Evolutionary conservation across 2,797 vertebrate species (phyloP).

Genomic region (Rhynchotus rufescens): DNA sequence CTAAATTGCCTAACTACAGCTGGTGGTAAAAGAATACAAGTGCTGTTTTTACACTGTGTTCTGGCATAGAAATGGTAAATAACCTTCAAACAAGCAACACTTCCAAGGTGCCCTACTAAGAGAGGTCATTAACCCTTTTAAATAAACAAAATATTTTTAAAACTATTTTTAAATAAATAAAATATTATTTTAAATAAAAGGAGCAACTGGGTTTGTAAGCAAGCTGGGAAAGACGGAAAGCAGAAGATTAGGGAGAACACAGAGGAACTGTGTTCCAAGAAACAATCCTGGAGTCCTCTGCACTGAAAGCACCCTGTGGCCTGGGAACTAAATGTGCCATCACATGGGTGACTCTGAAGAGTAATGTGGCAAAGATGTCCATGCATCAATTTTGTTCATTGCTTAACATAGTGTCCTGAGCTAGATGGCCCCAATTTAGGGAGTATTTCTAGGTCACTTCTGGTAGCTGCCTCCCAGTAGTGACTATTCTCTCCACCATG

Average conservation of each 20-base stretch:
- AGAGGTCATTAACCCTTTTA: neutral
- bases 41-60: neutral
- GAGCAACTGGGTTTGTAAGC: neutral
- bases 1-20: neutral
- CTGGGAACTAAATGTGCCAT: neutral
- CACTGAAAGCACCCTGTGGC: rapidly evolving
- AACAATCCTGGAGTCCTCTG: neutral
- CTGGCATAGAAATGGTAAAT: conserved; percentile 7
- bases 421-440: neutral
- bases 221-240: neutral
- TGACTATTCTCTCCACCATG: neutral
- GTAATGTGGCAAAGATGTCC: neutral
- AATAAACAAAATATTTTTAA: neutral
- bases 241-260: neutral
- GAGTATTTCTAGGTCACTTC: neutral
- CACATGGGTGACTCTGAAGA: neutral
- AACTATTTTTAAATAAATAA: too few species aligned
- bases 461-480: neutral
- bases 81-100: neutral
- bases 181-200: neutral
- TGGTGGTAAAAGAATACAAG: neutral
- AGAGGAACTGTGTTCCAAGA: neutral
- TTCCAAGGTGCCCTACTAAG: neutral
- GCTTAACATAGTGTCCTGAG: neutral
- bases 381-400: neutral